Evolutionary conservation across 1,140 invertebrate species (phyloP).

Genomic region (Sitobion miscanthi): DNA sequence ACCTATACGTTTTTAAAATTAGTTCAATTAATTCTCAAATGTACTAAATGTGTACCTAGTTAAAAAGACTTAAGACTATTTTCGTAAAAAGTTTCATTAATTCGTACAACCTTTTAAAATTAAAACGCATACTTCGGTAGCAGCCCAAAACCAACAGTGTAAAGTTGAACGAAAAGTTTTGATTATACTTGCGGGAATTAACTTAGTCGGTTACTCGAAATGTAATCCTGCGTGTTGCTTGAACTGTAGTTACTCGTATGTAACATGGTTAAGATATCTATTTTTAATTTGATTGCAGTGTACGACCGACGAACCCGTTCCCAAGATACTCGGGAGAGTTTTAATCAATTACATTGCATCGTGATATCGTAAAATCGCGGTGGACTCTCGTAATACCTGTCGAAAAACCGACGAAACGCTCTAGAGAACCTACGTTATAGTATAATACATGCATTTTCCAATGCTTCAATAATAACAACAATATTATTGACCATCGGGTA

Average conservation of each 20-base stretch:
- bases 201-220: background rate
- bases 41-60: background rate
- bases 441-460: background rate
- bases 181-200: constrained; percentile 44
- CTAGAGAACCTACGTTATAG: background rate
- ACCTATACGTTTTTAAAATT: background rate
- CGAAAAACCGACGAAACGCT: background rate
- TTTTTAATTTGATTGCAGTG: constrained; percentile 26
- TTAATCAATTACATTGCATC: background rate
- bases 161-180: constrained; percentile 39
- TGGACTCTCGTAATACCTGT: background rate
- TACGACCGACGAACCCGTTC: background rate
- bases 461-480: background rate
- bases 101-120: constrained; percentile 34
- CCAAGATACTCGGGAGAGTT: background rate
- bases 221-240: constrained; percentile 12
- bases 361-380: background rate
- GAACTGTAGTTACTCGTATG: constrained; percentile 31
- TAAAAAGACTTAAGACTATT: background rate
- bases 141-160: constrained; percentile 9
- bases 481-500: background rate
- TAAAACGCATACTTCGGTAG: constrained; percentile 28
- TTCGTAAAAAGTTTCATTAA: constrained; percentile 20
- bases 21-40: background rate
- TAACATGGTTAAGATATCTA: constrained; percentile 28